Conservation (phyloP, 2,888 invertebrate genomes). For the Drosophila parthenogenetica region DNA sequence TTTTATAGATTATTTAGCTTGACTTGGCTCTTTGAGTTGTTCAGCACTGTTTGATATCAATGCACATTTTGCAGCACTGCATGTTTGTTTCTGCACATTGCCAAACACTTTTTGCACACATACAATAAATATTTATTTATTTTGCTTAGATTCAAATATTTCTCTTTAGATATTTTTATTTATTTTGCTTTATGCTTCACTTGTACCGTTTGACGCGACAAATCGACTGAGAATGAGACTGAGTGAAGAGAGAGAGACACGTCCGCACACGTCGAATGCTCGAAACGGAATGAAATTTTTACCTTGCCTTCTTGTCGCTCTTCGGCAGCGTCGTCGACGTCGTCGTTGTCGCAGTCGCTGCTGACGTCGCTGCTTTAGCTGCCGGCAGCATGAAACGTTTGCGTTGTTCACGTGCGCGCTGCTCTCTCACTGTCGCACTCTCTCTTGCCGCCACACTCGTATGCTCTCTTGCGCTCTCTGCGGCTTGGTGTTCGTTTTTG, state of each 20-base stretch:
- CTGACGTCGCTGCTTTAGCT: slow-evolving; percentile 18
- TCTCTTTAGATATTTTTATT: slow-evolving; percentile 8
- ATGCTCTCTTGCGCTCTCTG: slow-evolving; percentile 15
- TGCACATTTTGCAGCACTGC: slow-evolving; percentile 64
- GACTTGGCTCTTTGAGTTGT: slow-evolving; percentile 20
- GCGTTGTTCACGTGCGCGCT: slow-evolving; percentile 48
- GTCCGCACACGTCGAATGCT: slow-evolving; percentile 84
- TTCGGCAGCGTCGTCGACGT: slow-evolving; percentile 31
- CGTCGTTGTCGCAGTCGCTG: slow-evolving; percentile 21
- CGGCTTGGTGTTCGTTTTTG: slow-evolving; percentile 67
- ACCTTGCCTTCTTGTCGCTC: slow-evolving; percentile 59
- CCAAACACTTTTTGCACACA: slow-evolving; percentile 7
- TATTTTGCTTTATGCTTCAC: slow-evolving; percentile 24
- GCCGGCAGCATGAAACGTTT: slow-evolving; percentile 8
- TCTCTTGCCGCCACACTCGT: neutral
- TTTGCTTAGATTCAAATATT: slow-evolving; percentile 16
- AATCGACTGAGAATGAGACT: slow-evolving; percentile 19
- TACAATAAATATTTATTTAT: neutral
- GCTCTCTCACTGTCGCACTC: slow-evolving; percentile 18
- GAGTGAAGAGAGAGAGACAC: slow-evolving; percentile 48
- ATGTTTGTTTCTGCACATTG: slow-evolving; percentile 50
- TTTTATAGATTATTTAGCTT: slow-evolving; percentile 16
- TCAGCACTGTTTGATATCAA: slow-evolving; percentile 45
- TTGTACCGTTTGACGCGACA: slow-evolving; percentile 47
- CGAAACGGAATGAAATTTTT: slow-evolving; percentile 84